phyloP scores from a whole-genome alignment of 1,140 invertebrate genomes.

The Wasmannia auropunctata region DNA sequence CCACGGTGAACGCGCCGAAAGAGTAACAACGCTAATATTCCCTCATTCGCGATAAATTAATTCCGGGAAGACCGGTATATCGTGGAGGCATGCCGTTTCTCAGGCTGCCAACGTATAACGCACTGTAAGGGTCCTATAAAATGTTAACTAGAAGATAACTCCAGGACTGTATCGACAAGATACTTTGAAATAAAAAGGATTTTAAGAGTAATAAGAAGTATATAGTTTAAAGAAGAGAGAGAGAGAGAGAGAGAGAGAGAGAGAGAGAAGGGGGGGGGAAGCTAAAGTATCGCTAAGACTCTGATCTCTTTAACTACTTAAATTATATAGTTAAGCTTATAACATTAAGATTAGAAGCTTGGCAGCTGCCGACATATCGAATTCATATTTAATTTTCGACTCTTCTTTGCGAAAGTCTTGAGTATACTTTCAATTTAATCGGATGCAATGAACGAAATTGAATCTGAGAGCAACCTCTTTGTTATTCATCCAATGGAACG shows the following conservation, averaged over 20 bases:
- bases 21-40: constrained; percentile 29
- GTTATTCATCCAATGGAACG: constrained; percentile 2
- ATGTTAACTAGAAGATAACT: constrained; percentile 18
- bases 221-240: background rate
- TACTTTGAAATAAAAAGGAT: background rate
- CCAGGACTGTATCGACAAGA: background rate
- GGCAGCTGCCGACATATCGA: background rate
- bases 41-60: constrained; percentile 47
- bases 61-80: background rate
- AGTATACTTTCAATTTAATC: background rate
- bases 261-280: too few relatives aligned
- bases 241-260: too few relatives aligned
- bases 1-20: background rate
- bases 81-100: background rate
- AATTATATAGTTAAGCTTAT: background rate
- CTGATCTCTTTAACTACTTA: background rate
- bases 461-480: background rate
- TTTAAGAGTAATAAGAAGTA: background rate
- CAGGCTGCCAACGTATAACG: background rate
- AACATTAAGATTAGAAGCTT: background rate
- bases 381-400: background rate
- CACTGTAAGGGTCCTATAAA: background rate
- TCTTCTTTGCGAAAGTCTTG: background rate
- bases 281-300: background rate
- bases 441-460: background rate